phyloP scores from a whole-genome alignment of 2,888 invertebrate species.

The Serripes groenlandicus region DNA sequence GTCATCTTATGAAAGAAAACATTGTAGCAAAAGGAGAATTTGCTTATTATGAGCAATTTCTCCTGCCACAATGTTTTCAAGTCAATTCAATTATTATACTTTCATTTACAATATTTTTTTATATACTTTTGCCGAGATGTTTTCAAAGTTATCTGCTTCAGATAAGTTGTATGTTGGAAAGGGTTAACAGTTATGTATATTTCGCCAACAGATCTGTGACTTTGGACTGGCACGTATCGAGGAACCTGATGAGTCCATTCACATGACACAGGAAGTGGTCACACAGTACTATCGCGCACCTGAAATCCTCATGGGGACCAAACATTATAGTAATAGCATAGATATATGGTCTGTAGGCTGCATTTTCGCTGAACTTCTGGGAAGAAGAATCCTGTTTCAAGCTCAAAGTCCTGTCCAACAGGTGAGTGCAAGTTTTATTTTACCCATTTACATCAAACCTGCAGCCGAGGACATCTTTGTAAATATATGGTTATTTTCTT shows the following conservation, averaged over 20 bases:
- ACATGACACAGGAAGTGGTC: slow-evolving; percentile 99
- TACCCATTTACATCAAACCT: no score
- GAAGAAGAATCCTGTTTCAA: slow-evolving; percentile 98
- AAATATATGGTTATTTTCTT: no score
- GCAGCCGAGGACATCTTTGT: no score
- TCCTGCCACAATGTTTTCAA: no score
- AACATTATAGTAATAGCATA: slow-evolving; percentile 98
- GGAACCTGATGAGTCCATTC: slow-evolving; percentile 95
- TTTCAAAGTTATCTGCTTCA: no score
- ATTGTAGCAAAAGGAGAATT: no score
- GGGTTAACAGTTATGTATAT: neutral
- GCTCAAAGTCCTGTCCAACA: slow-evolving; percentile 99
- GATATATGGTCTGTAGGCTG: slow-evolving; percentile 99
- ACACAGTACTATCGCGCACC: slow-evolving; percentile 99
- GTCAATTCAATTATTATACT: no score
- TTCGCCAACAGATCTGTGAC: slow-evolving; percentile 94
- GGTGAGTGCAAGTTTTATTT: slow-evolving; percentile 87
- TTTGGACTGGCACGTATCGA: slow-evolving; percentile 99
- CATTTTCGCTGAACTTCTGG: slow-evolving; percentile 98
- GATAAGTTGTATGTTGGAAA: neutral
- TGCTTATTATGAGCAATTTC: no score
- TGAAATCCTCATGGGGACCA: slow-evolving; percentile 99
- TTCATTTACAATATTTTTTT: no score
- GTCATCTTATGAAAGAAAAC: no score
- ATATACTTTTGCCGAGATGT: no score